These are phyloP conservation scores for Bombus sylvicola DNA, from an alignment of 1,140 invertebrate species.

Conservation along the genomic window DNA sequence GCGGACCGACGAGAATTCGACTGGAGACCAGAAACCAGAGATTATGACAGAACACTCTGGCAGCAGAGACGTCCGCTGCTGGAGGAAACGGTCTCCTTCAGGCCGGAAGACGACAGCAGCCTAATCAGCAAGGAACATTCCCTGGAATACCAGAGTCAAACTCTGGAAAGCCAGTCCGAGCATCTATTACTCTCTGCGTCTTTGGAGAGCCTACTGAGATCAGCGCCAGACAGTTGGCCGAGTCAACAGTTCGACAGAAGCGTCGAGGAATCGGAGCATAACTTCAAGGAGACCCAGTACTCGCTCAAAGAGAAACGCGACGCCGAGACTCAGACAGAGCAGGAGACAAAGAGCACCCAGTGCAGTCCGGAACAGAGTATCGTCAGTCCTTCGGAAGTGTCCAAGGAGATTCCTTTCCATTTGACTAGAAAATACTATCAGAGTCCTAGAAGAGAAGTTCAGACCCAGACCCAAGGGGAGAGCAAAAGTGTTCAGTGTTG, in stretches of 20 bases:
- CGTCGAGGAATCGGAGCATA: constrained; percentile 21
- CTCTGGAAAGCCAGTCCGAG: constrained; percentile 66
- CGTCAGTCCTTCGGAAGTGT: constrained; percentile 5
- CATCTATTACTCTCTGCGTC: constrained; percentile 34
- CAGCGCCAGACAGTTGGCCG: constrained; percentile 27
- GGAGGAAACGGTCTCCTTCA: constrained; percentile 26
- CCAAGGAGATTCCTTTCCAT: constrained; percentile 17
- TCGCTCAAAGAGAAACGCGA: constrained; percentile 61
- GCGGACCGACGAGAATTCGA: neutral
- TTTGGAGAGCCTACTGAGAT: constrained; percentile 45
- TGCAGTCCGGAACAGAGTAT: constrained; percentile 62
- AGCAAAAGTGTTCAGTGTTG: constrained; percentile 77
- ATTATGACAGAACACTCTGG: constrained; percentile 28
- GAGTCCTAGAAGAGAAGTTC: constrained; percentile 73
- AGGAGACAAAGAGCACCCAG: constrained; percentile 70
- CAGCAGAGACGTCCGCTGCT: constrained; percentile 34
- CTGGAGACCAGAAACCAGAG: neutral
- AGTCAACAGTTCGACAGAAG: constrained; percentile 17
- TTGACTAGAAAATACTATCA: constrained; percentile 35
- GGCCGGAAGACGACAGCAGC: constrained; percentile 61
- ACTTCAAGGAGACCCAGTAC: constrained; percentile 61
- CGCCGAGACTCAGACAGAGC: constrained; percentile 65
- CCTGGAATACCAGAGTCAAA: constrained; percentile 72
- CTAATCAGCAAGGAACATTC: constrained; percentile 72
- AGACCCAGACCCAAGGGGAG: constrained; percentile 78